Evolutionary conservation across 2,113 vertebrate species (phyloP).

Genomic region (Erythrocercus mccallii): DNA sequence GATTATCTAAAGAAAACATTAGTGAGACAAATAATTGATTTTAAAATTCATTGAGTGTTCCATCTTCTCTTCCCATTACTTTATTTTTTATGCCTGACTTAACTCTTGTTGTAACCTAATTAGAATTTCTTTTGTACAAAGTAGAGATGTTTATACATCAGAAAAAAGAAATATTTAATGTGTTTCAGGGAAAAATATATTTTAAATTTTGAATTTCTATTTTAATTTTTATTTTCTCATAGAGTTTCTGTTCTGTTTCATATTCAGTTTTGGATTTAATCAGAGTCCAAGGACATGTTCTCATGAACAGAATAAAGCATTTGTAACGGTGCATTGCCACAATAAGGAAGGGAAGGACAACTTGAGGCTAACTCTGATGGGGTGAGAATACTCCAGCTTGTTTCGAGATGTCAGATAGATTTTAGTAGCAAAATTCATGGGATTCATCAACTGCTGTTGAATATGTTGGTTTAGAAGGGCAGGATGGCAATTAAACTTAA

Average conservation of each 20-base stretch:
- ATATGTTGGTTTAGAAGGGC: conserved; percentile 8
- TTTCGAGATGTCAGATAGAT: background rate
- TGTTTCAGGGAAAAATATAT: background rate
- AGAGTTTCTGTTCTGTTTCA: background rate
- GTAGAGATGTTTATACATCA: background rate
- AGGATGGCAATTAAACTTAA: conserved; percentile 18
- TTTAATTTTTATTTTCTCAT: background rate
- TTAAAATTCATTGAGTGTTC: background rate
- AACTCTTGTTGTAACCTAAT: background rate
- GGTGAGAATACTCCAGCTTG: background rate
- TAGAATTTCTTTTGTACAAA: background rate
- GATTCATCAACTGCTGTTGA: background rate
- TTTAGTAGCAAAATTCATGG: background rate
- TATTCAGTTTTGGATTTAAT: background rate
- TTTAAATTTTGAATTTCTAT: background rate
- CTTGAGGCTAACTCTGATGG: background rate
- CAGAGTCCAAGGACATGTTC: background rate
- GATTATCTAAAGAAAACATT: background rate
- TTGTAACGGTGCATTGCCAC: background rate
- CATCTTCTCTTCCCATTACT: background rate
- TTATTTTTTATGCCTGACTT: background rate
- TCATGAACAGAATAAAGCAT: background rate
- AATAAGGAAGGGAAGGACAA: background rate
- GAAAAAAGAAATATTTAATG: background rate
- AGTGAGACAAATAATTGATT: background rate